phyloP scores from a whole-genome alignment of 2,888 invertebrate species.

The Yponomeuta cagnagella region DNA sequence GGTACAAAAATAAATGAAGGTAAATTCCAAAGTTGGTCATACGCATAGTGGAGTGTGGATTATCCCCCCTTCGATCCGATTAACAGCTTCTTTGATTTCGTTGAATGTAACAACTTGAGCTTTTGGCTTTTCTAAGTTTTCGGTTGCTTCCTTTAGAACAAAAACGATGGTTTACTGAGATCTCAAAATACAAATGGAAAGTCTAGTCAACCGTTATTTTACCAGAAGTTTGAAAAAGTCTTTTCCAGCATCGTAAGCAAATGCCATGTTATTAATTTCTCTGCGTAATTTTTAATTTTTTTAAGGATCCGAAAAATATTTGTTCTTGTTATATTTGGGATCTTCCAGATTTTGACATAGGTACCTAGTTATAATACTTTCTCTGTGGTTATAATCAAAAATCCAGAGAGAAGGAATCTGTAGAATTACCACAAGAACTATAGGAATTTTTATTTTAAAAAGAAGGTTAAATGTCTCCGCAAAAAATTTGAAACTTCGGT shows the following conservation, averaged over 20 bases:
- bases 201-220: conserved; percentile 5
- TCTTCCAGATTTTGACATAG: background rate
- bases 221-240: background rate
- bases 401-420: no score
- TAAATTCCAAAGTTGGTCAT: conserved; percentile 17
- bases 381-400: no score
- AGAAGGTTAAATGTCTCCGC: no score
- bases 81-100: conserved; percentile 59
- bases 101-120: conserved; percentile 39
- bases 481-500: no score
- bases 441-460: no score
- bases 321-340: background rate
- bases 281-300: background rate
- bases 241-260: background rate
- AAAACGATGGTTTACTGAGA: background rate
- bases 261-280: background rate
- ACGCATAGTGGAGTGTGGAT: conserved; percentile 69
- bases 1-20: background rate
- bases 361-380: no score
- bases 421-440: no score
- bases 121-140: conserved; percentile 6
- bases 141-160: background rate
- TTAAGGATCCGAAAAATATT: background rate
- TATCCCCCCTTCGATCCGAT: conserved; percentile 55
- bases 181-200: background rate